These are phyloP conservation scores for Pachyrhynchus sulphureomaculatus DNA, from an alignment of 1,140 invertebrate genomes.

Conservation along the genomic window DNA sequence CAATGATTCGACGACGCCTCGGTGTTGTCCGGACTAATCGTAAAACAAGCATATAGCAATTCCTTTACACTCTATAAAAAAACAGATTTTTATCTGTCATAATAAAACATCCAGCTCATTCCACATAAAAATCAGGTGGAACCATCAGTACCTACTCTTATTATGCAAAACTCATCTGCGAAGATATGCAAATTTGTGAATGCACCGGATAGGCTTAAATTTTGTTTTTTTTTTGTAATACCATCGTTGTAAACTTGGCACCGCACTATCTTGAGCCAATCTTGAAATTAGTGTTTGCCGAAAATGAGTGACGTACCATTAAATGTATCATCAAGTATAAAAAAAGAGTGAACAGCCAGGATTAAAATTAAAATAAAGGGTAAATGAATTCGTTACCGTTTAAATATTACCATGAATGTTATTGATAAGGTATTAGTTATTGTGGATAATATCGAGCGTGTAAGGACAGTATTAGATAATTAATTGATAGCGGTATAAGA, in stretches of 20 bases:
- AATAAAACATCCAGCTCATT: slow-evolving; percentile 1
- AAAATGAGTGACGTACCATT: slow-evolving; percentile 11
- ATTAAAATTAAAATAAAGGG: no score
- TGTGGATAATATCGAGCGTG: no score
- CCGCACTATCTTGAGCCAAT: slow-evolving; percentile 14
- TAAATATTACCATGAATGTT: no score
- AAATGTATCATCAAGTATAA: no score
- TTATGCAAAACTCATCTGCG: slow-evolving; percentile 26
- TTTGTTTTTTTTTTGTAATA: slow-evolving; percentile 17
- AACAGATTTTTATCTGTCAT: slow-evolving; percentile 8
- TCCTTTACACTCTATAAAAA: neutral
- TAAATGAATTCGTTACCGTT: no score
- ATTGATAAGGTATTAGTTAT: no score
- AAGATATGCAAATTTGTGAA: slow-evolving; percentile 24
- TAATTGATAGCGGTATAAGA: no score
- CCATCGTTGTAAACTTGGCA: slow-evolving; percentile 23
- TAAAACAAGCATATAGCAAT: no score
- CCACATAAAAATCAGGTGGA: slow-evolving; percentile 20
- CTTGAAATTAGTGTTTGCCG: neutral
- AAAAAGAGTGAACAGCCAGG: no score
- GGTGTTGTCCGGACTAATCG: no score
- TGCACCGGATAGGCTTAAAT: slow-evolving; percentile 28
- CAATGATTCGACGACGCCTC: no score
- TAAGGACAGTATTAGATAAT: no score
- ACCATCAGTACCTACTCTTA: slow-evolving; percentile 28